Evolutionary conservation across 2,888 invertebrate species (phyloP).

Genomic region (Acheta domesticus): DNA sequence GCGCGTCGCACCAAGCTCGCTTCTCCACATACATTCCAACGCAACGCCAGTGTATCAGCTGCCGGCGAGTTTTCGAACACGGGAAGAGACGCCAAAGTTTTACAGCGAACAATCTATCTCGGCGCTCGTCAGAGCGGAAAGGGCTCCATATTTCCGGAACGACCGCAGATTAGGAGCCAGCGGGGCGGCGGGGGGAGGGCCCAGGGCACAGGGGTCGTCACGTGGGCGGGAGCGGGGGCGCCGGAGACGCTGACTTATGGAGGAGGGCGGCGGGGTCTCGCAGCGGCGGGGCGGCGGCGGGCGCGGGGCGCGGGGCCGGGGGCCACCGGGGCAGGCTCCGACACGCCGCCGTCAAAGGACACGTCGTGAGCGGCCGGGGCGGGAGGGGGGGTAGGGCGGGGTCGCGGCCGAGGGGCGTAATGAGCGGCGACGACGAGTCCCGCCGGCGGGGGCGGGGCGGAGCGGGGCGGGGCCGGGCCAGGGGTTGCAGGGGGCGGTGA

Average conservation of each 20-base stretch:
- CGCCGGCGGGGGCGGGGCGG: neutral
- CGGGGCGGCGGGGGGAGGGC: neutral
- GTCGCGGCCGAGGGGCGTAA: slow-evolving; percentile 18
- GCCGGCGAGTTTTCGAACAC: neutral
- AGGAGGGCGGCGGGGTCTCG: neutral
- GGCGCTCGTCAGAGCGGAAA: neutral
- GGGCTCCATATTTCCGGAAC: slow-evolving; percentile 5
- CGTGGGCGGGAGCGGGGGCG: neutral
- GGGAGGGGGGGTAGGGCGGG: neutral
- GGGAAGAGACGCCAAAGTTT: neutral
- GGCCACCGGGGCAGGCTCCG: neutral
- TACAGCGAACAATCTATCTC: neutral
- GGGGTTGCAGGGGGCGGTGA: neutral
- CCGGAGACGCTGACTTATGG: slow-evolving; percentile 11
- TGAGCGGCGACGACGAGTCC: neutral
- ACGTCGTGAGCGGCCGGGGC: neutral
- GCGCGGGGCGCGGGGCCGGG: neutral
- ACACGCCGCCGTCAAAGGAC: neutral
- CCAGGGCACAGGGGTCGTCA: neutral
- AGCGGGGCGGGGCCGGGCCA: neutral
- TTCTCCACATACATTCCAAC: too few species aligned
- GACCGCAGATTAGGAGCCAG: slow-evolving; percentile 5
- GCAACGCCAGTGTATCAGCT: too few species aligned
- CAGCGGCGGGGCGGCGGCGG: neutral
- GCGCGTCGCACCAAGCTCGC: too few species aligned